A percentile compares a stretch with the other conserved stretches of the same genome.
Evolutionary conservation across 2,113 vertebrate species (phyloP).

Genomic region (Petromus typicus): DNA sequence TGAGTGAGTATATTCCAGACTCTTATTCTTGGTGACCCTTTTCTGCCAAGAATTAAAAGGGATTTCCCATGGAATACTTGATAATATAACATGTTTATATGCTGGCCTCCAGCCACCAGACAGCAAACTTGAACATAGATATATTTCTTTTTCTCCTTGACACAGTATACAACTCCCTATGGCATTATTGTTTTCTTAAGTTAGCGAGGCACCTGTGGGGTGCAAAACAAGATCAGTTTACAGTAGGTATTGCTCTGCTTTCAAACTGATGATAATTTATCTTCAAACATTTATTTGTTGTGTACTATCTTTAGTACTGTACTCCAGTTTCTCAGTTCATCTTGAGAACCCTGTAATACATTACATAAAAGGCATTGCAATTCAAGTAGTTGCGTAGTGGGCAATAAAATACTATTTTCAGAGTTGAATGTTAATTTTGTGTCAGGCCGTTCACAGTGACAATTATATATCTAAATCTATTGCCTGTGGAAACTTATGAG

Average conservation of each 20-base stretch:
- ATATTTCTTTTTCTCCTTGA: slow-evolving; percentile 53
- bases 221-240: background rate
- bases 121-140: background rate
- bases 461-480: background rate
- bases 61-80: background rate
- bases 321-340: background rate
- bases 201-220: background rate
- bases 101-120: background rate
- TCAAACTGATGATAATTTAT: slow-evolving; percentile 18
- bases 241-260: slow-evolving; percentile 34
- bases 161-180: background rate
- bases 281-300: slow-evolving; percentile 20
- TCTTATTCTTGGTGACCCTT: background rate
- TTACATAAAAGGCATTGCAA: slow-evolving; percentile 10
- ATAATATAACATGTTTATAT: slow-evolving; percentile 4
- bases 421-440: slow-evolving; percentile 25
- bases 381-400: slow-evolving; percentile 7
- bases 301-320: slow-evolving; percentile 21
- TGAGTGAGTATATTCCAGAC: slow-evolving; percentile 17
- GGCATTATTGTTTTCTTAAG: background rate
- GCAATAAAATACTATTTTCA: background rate
- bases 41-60: slow-evolving; percentile 47
- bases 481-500: background rate
- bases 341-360: background rate
- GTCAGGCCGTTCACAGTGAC: slow-evolving; percentile 9